phyloP scores from a whole-genome alignment of 2,113 vertebrate genomes.

The Microcebus murinus region DNA sequence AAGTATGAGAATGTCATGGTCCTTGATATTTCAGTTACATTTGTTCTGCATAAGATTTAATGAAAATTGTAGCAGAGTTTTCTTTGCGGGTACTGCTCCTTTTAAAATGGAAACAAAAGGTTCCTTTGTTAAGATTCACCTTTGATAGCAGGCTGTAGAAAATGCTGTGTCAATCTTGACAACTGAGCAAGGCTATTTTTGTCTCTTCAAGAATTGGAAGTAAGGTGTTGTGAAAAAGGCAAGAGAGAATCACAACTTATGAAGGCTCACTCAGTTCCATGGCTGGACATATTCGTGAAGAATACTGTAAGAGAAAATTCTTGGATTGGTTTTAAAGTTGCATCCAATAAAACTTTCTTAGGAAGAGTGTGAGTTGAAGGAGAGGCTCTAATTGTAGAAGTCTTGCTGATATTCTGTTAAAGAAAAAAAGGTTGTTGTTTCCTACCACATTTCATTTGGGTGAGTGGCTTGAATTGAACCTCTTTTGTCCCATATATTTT shows the following conservation, averaged over 20 bases:
- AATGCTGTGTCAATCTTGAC: neutral
- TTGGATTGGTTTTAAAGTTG: neutral
- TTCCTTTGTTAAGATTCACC: neutral
- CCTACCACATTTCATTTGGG: neutral
- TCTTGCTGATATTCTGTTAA: neutral
- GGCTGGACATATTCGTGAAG: neutral
- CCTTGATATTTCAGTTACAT: neutral
- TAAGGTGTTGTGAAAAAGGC: neutral
- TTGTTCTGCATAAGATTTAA: neutral
- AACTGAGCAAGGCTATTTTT: neutral
- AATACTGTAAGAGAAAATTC: neutral
- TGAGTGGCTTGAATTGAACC: neutral
- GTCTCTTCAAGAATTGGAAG: neutral
- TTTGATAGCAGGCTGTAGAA: neutral
- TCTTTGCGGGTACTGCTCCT: neutral
- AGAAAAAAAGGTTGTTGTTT: neutral
- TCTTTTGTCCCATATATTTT: neutral
- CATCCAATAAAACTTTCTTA: slow-evolving; percentile 23
- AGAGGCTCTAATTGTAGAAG: slow-evolving; percentile 27
- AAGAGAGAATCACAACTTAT: neutral
- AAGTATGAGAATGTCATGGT: neutral
- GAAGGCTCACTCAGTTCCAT: neutral
- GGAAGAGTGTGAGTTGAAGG: neutral
- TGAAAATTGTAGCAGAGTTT: neutral
- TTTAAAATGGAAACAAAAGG: neutral